Base-by-base conservation (phyloP, 2,888 invertebrate genomes). In the Pachydiplax longipennis region DNA sequence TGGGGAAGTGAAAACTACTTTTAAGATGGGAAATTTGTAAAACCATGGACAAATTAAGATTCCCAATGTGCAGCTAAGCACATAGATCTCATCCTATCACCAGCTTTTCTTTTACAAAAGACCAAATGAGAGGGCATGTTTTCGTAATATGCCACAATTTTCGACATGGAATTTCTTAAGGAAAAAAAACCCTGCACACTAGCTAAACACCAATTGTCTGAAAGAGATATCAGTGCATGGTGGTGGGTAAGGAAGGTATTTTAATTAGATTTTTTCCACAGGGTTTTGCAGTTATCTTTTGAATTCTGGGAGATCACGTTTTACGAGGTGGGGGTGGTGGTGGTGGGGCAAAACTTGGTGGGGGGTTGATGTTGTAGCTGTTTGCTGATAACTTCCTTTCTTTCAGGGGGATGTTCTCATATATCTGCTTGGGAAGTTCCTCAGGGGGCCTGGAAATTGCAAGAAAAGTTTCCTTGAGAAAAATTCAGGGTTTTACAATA, bases 381-480 rank as follows among this genome's bases (percentile, higher is more conserved):
- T 81, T 91, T 18, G 83, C 65, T 5, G 91, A 83, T n/a, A 83
- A 58, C 48, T 91, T 91, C 61, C 91, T 58, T 40, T 95, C 94
- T 92, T 94, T 94, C 83, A 94, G 92, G 91, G 95, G 95, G 93
- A 95, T 94, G 94, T 95, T 95, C 93, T 94, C 95, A 92, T 95
- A 95, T 61, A 94, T 93, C 91, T 94, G 94, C 92, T 94, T 94
- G 81, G 95, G 94, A 92, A 95, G 92, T 91, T 95, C 95, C 92
- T 95, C 95, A n/a, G 95, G 95, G 48, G 95, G 95, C 93, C 95
- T 95, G 93, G 58, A 94, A 93, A 91, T 12, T 91, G 92, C 91
- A 91, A 91, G 90, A 91, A 80, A 91, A 80, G 53, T 73, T 25
- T 35, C 53, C 58, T 40, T 3, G 53, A 53, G 18, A 53, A 53